These are phyloP conservation scores for Tamias sibiricus DNA, from an alignment of 2,113 vertebrate genomes.

Conservation along the genomic window DNA sequence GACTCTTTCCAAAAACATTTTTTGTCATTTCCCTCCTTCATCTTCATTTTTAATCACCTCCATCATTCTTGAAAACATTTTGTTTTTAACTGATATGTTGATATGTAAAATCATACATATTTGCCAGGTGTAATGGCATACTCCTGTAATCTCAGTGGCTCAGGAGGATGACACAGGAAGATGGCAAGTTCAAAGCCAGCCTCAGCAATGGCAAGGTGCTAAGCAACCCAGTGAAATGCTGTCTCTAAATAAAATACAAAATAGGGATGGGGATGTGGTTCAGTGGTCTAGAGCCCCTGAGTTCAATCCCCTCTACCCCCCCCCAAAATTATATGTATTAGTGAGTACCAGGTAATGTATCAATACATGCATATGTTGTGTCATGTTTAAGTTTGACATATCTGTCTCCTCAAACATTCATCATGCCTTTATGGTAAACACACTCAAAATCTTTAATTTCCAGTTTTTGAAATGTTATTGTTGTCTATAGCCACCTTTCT, in stretches of 20 bases:
- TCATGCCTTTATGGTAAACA: not conserved
- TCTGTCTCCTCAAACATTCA: not conserved
- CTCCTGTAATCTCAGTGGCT: no score
- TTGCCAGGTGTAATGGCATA: no score
- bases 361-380: not conserved
- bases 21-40: not conserved
- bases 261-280: no score
- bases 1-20: not conserved
- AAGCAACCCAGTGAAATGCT: no score
- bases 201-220: no score
- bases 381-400: not conserved
- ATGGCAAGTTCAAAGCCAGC: no score
- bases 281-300: no score
- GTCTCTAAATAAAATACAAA: no score
- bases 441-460: not conserved
- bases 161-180: no score
- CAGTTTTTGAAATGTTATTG: not conserved
- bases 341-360: not conserved
- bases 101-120: not conserved
- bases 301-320: no score
- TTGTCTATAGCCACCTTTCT: not conserved
- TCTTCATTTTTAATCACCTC: not conserved
- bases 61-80: not conserved
- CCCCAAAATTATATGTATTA: not conserved
- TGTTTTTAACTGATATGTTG: not conserved